Conservation (phyloP, 1,140 invertebrate genomes). For the Meloidogyne exigua region DNA sequence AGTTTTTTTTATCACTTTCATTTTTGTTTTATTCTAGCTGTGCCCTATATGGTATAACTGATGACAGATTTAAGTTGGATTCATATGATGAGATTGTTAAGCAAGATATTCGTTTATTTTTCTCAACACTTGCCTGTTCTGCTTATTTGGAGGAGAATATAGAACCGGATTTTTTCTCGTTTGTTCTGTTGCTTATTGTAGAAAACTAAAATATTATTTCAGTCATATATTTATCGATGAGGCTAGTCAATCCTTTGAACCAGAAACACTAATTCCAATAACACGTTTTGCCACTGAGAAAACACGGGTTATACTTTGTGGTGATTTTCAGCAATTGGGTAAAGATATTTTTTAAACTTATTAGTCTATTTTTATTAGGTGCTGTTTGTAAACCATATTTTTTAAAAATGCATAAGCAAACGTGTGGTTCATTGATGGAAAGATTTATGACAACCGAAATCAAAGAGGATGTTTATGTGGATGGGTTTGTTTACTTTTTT, state of each 20-base stretch:
- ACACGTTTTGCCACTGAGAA: constrained; percentile 24
- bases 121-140: constrained; percentile 31
- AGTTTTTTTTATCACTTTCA: not conserved
- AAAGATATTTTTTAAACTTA: constrained; percentile 66
- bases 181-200: not conserved
- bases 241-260: constrained; percentile 40
- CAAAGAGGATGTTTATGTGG: constrained; percentile 11
- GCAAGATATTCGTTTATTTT: constrained; percentile 28
- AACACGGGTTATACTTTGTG: constrained; percentile 74
- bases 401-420: constrained; percentile 62
- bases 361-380: constrained; percentile 17
- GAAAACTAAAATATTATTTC: constrained; percentile 3
- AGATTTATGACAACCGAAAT: constrained; percentile 13
- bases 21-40: constrained; percentile 14
- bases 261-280: constrained; percentile 42
- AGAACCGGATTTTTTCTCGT: constrained; percentile 32
- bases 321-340: constrained; percentile 88
- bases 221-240: constrained; percentile 49
- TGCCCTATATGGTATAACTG: constrained; percentile 6
- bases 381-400: constrained; percentile 59
- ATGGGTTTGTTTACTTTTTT: constrained; percentile 27
- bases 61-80: constrained; percentile 18
- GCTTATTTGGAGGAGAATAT: constrained; percentile 11
- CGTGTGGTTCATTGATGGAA: constrained; percentile 35
- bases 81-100: not conserved